Conservation (phyloP, 2,113 vertebrate species). For the Muscicapa adusta region DNA sequence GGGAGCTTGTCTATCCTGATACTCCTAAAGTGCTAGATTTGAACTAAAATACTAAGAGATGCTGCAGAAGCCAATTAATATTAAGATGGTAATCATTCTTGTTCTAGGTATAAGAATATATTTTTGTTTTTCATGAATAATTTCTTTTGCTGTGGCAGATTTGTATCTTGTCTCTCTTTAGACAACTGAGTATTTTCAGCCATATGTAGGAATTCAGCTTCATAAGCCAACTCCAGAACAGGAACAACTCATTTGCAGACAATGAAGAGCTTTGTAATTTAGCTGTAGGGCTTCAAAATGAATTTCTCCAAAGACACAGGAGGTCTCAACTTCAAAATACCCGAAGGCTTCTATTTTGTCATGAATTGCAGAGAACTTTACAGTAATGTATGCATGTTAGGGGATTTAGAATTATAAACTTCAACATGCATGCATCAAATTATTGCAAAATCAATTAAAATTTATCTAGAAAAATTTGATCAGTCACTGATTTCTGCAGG, state of each 20-base stretch:
- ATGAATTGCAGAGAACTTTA: neutral
- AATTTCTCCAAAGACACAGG: constrained; percentile 9
- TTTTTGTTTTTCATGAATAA: neutral
- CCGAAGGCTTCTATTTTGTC: neutral
- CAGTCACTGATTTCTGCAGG: neutral
- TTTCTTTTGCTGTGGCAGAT: neutral
- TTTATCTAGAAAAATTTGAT: neutral
- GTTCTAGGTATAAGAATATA: neutral
- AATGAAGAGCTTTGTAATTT: neutral
- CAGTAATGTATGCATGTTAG: neutral
- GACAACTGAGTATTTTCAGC: neutral
- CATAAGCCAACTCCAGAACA: neutral
- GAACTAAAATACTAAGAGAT: neutral
- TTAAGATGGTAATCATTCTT: neutral
- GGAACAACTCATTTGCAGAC: neutral
- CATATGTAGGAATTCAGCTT: neutral
- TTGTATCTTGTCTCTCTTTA: neutral
- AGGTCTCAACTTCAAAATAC: neutral
- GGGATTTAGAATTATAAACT: neutral
- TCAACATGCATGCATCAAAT: neutral
- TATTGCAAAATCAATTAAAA: constrained; percentile 39
- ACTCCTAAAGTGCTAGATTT: neutral
- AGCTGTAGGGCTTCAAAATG: constrained; percentile 25
- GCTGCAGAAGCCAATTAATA: neutral
- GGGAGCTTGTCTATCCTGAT: neutral